Percentiles rank a stretch among this genome's conserved stretches.
phyloP scores from a whole-genome alignment of 2,113 vertebrate species.

The Thunnus maccoyii region DNA sequence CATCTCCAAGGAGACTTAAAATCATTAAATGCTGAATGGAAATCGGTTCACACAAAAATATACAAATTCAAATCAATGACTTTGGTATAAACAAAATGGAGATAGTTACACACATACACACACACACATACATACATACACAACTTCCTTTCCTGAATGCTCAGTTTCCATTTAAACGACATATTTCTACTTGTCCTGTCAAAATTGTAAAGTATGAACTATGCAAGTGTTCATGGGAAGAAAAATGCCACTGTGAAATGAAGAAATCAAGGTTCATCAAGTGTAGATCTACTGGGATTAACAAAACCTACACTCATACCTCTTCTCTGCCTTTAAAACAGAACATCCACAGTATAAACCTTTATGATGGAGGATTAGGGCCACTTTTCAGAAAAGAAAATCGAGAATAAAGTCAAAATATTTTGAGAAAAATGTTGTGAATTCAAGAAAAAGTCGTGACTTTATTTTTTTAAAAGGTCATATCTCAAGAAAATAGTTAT shows the following conservation, averaged over 20 bases:
- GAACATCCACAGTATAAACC: not conserved
- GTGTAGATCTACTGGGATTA: not conserved
- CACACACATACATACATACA: not conserved
- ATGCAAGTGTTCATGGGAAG: slow-evolving; percentile 46
- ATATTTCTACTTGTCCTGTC: slow-evolving; percentile 29
- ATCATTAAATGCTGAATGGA: slow-evolving; percentile 63
- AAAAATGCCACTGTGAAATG: slow-evolving; percentile 17
- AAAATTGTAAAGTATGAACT: slow-evolving; percentile 51
- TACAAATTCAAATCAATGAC: slow-evolving; percentile 69
- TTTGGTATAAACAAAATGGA: slow-evolving; percentile 84
- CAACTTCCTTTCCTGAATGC: slow-evolving; percentile 45
- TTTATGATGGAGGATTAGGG: not conserved
- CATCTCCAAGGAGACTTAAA: slow-evolving; percentile 42
- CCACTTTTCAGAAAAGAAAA: not conserved
- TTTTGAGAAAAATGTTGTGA: not conserved
- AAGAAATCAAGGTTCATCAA: slow-evolving; percentile 28
- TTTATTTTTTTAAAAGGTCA: not conserved
- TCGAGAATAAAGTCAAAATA: not conserved
- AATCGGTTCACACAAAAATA: slow-evolving; percentile 58
- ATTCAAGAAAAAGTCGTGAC: not conserved
- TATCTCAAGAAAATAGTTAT: not conserved
- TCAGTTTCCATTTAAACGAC: slow-evolving; percentile 49
- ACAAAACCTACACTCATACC: not conserved
- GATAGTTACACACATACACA: slow-evolving; percentile 35
- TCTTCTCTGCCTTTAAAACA: not conserved